Evolutionary conservation across 2,888 invertebrate genomes (phyloP), one percentile per base, ranked within the genome.

Genomic region (Nemapogon koenigi): DNA sequence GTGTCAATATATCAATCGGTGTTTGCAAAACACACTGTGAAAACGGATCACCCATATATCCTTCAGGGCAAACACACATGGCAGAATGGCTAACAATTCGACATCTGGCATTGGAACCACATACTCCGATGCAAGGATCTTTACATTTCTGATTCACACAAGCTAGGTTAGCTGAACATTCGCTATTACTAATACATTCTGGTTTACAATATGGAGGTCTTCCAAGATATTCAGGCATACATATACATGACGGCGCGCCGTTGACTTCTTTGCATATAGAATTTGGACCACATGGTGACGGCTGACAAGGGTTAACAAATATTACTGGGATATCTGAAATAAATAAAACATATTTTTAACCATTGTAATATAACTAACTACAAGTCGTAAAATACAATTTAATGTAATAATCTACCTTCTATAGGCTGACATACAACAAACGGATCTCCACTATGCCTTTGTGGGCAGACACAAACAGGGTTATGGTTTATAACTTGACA

Each of bases 281-380:
- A 55, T 89, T 89, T 0, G 89, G 86, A 11, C 91, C 92, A 58
- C 92, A 92, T 1, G 91, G 91, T 35, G 88, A 87, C 31, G 90
- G 90, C 47, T 81, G 81, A 53, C 91, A 91, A 3, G 89, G 88
- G 52, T 89, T 85, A 37, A 79, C 60, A 35, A 64, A 55, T 39
- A 63, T 46, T 41, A 60, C 49, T 39, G 57, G 84, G 84, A 45
- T 37, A 28, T 37, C 42, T 40, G 33, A 2, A 29, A 45, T 7
- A 35, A 35, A 16, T 32, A 26, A 32, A 18, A 45, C 7, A 22
- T n/a, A 22, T 22, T 6, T 22, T 7, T 7, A 8, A 22, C 8
- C 22, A 6, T 22, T 22, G 22, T 22, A 22, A 7, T 8, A 22
- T 22, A 22, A n/a, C n/a, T n/a, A n/a, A n/a, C 7, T 22, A 22